Conservation (phyloP, 2,113 vertebrate species). For the Stomatorhinus ivindoensis region DNA sequence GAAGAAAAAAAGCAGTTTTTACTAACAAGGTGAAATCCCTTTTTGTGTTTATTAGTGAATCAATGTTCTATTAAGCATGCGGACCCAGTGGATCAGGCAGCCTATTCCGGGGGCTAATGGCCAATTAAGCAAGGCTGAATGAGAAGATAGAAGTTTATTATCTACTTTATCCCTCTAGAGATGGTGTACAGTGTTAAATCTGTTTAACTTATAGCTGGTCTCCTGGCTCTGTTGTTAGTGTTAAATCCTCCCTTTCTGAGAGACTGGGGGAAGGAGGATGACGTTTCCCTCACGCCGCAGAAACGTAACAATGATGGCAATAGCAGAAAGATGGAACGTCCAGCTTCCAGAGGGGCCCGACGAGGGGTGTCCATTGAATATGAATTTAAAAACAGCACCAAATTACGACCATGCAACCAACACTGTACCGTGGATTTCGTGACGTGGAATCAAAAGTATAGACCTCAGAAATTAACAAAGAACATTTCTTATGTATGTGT, state of each 20-base stretch:
- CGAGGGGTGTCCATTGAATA: background rate
- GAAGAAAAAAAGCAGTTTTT: slow-evolving; percentile 7
- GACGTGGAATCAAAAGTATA: background rate
- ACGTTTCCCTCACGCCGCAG: background rate
- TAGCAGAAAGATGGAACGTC: background rate
- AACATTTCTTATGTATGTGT: too few species aligned
- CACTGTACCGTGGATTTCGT: background rate
- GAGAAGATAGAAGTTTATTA: slow-evolving; percentile 28
- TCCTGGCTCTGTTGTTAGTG: slow-evolving; percentile 5
- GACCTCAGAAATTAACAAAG: background rate
- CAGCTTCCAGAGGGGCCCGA: background rate
- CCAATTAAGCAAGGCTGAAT: slow-evolving; percentile 27
- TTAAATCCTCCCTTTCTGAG: background rate
- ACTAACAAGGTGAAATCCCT: slow-evolving; percentile 22
- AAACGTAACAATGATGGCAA: background rate
- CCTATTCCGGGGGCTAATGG: slow-evolving; percentile 23
- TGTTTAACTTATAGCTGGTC: slow-evolving; percentile 12
- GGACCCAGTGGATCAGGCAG: slow-evolving; percentile 2
- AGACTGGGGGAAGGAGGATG: background rate
- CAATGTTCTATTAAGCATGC: slow-evolving; percentile 25
- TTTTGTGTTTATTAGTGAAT: slow-evolving; percentile 23
- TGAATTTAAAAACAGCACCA: background rate
- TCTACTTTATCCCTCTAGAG: slow-evolving; percentile 19
- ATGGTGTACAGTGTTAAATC: slow-evolving; percentile 16
- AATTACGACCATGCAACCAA: background rate